Conservation (phyloP, 1,140 invertebrate genomes). For the Neodiprion pinetum region DNA sequence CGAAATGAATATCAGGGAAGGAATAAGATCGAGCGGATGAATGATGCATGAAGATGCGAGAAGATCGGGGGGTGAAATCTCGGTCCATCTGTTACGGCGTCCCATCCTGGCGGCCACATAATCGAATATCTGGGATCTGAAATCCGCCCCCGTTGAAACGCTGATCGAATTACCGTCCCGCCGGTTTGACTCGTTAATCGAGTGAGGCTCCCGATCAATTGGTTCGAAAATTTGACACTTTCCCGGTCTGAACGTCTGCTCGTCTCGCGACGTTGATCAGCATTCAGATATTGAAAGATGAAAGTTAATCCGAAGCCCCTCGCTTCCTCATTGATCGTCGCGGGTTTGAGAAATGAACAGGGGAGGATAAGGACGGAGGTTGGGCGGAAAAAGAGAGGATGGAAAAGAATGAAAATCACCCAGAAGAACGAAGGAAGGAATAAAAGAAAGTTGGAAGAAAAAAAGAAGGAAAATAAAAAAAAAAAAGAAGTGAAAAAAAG, state of each 20-base stretch:
- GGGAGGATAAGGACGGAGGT: no score
- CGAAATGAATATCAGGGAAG: no score
- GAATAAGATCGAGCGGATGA: no score
- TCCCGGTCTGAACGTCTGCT: background rate
- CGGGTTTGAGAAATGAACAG: no score
- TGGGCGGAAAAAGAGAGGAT: background rate
- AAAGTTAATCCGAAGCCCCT: background rate
- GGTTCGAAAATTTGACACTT: background rate
- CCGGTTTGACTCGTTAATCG: background rate
- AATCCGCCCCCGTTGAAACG: no score
- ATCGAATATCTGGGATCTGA: no score
- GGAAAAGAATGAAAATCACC: conserved; percentile 13
- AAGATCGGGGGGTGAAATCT: no score
- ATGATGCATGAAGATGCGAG: no score
- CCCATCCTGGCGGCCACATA: no score
- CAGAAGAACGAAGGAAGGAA: conserved; percentile 1
- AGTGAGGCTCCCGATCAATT: background rate
- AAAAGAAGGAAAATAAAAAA: conserved; percentile 14
- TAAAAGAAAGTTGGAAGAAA: conserved; percentile 10
- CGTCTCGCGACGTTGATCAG: background rate
- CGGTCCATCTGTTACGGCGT: no score
- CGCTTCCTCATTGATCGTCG: background rate
- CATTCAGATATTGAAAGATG: background rate
- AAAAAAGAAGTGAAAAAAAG: conserved; percentile 8
- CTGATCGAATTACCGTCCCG: no score